Conservation (phyloP, 2,797 vertebrate genomes). For the Phrynocephalus vlangalii region DNA sequence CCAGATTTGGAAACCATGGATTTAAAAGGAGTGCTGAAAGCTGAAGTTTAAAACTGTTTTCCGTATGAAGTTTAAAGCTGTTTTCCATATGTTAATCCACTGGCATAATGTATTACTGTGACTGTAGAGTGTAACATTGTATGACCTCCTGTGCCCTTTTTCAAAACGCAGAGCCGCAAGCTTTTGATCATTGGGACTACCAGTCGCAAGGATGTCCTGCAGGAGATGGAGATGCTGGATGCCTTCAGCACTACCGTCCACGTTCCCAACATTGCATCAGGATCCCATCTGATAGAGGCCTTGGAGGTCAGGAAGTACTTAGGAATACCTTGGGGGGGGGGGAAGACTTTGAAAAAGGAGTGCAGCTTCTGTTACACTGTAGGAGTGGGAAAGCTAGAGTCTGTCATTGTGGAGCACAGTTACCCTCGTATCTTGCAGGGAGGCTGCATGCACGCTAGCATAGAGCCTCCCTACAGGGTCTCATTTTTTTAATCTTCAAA, state of each 20-base stretch:
- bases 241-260: conserved; percentile 95
- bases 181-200: conserved; percentile 96
- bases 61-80: too few species aligned
- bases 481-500: background rate
- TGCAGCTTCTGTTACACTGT: background rate
- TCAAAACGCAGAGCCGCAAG: conserved; percentile 87
- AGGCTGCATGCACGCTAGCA: too few species aligned
- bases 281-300: conserved; percentile 90
- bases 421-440: background rate
- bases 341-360: background rate
- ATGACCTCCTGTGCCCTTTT: background rate
- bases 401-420: background rate
- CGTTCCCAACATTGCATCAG: conserved; percentile 90
- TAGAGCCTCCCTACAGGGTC: too few species aligned
- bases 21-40: background rate
- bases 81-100: background rate
- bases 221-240: conserved; percentile 96
- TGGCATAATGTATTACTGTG: background rate
- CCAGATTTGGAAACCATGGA: too few species aligned
- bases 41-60: background rate
- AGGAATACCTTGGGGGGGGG: background rate
- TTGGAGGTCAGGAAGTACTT: conserved; percentile 84
- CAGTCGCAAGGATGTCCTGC: conserved; percentile 92
- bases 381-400: background rate
- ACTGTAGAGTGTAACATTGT: background rate